Evolutionary conservation across 2,888 invertebrate species (phyloP).

Genomic region (Hypomecis atomaria): DNA sequence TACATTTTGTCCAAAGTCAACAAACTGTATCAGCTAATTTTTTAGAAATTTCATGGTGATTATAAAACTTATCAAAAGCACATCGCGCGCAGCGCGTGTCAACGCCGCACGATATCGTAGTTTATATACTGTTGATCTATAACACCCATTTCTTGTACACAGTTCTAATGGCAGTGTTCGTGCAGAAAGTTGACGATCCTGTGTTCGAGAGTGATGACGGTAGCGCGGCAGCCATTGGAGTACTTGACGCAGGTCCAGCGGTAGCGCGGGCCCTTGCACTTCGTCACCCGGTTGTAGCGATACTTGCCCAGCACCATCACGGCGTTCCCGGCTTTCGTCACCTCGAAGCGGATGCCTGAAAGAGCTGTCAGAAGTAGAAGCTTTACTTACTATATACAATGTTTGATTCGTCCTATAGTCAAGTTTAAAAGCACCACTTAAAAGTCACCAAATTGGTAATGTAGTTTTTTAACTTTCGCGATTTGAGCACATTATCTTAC

Average conservation of each 20-base stretch:
- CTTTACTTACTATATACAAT: background rate
- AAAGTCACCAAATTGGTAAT: too few relatives aligned
- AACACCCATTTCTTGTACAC: too few relatives aligned
- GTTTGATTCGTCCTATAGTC: background rate
- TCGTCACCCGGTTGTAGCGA: constrained; percentile 51
- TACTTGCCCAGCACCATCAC: constrained; percentile 53
- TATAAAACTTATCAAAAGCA: too few relatives aligned
- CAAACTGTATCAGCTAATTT: too few relatives aligned
- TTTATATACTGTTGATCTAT: too few relatives aligned
- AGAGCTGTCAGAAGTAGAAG: constrained; percentile 5
- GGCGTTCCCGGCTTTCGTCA: constrained; percentile 56
- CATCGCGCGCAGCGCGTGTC: too few relatives aligned
- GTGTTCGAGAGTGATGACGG: constrained; percentile 46
- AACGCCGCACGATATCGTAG: too few relatives aligned
- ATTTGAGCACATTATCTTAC: too few relatives aligned
- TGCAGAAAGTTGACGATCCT: constrained; percentile 38
- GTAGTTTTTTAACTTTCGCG: too few relatives aligned
- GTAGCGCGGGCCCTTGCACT: constrained; percentile 50
- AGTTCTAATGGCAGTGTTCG: constrained; percentile 40
- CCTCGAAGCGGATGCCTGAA: constrained; percentile 42
- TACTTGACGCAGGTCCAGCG: constrained; percentile 58
- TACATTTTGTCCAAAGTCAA: too few relatives aligned
- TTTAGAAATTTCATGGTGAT: too few relatives aligned
- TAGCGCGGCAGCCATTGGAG: constrained; percentile 50
- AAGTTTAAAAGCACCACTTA: too few relatives aligned